These are phyloP conservation scores for Poecile atricapillus DNA, from an alignment of 2,113 vertebrate species.

Conservation along the genomic window DNA sequence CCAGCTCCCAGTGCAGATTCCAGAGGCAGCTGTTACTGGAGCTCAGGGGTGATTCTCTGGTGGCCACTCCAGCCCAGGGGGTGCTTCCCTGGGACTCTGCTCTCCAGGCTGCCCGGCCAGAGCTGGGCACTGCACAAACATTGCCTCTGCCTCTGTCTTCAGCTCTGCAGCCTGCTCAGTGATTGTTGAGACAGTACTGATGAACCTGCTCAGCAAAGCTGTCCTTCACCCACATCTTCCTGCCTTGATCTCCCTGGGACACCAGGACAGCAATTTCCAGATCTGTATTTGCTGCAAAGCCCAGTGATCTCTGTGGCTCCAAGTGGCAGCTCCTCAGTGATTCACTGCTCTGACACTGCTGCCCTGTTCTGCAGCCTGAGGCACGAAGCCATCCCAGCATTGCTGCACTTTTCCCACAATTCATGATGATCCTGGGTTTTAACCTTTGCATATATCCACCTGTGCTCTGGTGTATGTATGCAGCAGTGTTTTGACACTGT, in stretches of 20 bases:
- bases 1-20: not conserved
- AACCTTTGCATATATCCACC: not conserved
- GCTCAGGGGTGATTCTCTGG: not conserved
- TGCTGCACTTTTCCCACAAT: not conserved
- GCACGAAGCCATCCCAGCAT: not conserved
- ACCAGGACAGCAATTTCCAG: not conserved
- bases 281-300: not conserved
- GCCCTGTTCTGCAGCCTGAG: not conserved
- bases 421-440: not conserved
- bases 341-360: not conserved
- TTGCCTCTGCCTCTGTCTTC: not conserved
- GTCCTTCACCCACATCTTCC: not conserved
- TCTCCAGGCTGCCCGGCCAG: not conserved
- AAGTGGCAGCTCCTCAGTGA: not conserved
- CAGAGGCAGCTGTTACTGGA: not conserved
- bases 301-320: not conserved
- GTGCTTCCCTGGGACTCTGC: not conserved
- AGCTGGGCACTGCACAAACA: not conserved
- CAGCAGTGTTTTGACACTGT: not conserved
- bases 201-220: not conserved
- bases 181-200: not conserved
- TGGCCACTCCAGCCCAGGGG: fast-evolving
- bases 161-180: not conserved
- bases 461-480: fast-evolving
- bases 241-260: not conserved